phyloP scores from a whole-genome alignment of 2,888 invertebrate species.

The Bimastos eiseni region DNA sequence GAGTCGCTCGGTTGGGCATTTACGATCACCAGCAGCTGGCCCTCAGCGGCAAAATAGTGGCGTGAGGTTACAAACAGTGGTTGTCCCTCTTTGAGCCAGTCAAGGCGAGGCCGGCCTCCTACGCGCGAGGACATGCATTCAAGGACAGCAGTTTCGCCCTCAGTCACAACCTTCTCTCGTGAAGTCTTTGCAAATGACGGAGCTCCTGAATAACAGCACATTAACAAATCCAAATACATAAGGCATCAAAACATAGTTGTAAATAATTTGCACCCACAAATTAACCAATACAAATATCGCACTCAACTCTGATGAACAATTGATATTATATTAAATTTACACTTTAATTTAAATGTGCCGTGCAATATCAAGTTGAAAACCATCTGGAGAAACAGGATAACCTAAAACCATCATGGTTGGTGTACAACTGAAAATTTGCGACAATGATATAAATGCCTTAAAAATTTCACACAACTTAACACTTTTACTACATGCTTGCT shows the following conservation, averaged over 20 bases:
- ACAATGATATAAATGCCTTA: too few species aligned
- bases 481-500: too few species aligned
- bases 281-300: too few species aligned
- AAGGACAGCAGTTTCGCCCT: constrained; percentile 82
- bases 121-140: constrained; percentile 82
- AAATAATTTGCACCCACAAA: not conserved
- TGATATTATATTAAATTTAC: not conserved
- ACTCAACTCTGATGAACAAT: too few species aligned
- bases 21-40: constrained; percentile 84
- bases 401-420: too few species aligned
- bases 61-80: constrained; percentile 75
- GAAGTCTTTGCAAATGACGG: constrained; percentile 84
- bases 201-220: constrained; percentile 68
- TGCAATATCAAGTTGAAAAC: too few species aligned
- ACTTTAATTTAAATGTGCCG: too few species aligned
- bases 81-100: constrained; percentile 83
- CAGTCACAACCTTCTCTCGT: constrained; percentile 79
- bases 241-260: not conserved
- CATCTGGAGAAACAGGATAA: too few species aligned
- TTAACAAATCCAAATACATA: not conserved
- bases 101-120: constrained; percentile 76
- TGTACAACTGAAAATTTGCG: too few species aligned
- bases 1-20: constrained; percentile 78
- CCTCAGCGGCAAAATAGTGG: constrained; percentile 83
- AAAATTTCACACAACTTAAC: too few species aligned